These are phyloP conservation scores for Lasioglossum figueresi DNA, from an alignment of 2,888 invertebrate species.

Conservation along the genomic window DNA sequence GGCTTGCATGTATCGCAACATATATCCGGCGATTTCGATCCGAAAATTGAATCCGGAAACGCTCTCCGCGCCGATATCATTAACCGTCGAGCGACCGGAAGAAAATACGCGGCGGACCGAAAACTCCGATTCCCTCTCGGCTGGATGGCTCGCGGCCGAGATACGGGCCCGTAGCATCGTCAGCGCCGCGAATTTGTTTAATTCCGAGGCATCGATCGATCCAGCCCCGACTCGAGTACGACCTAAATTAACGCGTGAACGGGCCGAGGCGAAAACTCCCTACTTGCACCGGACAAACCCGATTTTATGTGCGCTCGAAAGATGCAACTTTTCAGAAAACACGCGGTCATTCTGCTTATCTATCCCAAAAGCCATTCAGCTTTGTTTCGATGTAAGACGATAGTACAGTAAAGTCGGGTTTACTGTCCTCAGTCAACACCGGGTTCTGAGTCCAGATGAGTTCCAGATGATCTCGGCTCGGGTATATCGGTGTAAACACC, in stretches of 20 bases:
- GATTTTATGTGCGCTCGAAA: neutral
- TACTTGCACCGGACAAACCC: neutral
- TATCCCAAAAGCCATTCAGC: no score
- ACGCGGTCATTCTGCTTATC: no score
- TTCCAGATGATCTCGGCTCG: no score
- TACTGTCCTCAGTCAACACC: no score
- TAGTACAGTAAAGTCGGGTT: no score
- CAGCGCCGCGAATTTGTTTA: conserved; percentile 20
- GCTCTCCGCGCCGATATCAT: conserved; percentile 21
- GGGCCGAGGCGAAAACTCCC: neutral
- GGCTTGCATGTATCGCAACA: neutral
- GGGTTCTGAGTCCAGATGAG: no score
- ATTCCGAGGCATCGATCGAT: conserved; percentile 19
- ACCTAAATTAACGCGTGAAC: conserved; percentile 11
- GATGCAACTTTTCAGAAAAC: neutral
- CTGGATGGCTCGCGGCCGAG: neutral
- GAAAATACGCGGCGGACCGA: conserved; percentile 9
- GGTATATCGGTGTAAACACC: no score
- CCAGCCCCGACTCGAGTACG: neutral
- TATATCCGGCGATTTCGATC: neutral
- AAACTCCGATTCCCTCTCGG: neutral
- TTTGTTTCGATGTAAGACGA: no score
- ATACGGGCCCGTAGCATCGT: neutral
- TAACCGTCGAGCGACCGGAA: conserved; percentile 20
- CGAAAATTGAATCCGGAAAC: conserved; percentile 19